Conservation (phyloP, 2,113 vertebrate species). For the Arothron firmamentum region DNA sequence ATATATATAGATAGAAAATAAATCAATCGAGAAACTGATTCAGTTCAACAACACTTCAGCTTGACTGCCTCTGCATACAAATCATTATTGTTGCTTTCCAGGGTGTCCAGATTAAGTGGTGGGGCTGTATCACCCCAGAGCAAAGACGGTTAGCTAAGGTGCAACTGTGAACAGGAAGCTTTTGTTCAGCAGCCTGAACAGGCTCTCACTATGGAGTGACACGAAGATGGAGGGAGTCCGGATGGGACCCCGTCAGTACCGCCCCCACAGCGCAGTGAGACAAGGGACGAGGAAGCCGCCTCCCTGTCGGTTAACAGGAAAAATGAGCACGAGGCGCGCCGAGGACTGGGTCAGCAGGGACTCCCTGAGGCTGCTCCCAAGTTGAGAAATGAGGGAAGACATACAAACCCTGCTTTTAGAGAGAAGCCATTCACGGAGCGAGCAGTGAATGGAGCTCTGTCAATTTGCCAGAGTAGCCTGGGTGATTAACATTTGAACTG, state of each 20-base stretch:
- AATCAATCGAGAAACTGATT: too few relatives aligned
- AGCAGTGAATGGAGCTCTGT: constrained; percentile 66
- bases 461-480: constrained; percentile 72
- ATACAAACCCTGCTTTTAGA: constrained; percentile 59
- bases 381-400: constrained; percentile 48
- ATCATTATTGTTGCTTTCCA: background rate
- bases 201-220: constrained; percentile 62
- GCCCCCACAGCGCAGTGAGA: constrained; percentile 27
- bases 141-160: constrained; percentile 34
- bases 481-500: constrained; percentile 77
- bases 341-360: constrained; percentile 58
- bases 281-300: constrained; percentile 39
- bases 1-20: too few relatives aligned
- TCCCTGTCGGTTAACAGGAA: constrained; percentile 46
- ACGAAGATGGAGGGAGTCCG: constrained; percentile 70
- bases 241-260: constrained; percentile 58
- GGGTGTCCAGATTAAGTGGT: constrained; percentile 24
- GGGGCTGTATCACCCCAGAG: background rate
- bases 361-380: constrained; percentile 40
- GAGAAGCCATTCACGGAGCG: constrained; percentile 51
- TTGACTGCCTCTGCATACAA: background rate
- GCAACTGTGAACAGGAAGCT: constrained; percentile 52
- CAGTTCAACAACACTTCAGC: background rate
- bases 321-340: constrained; percentile 36
- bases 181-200: constrained; percentile 50